Evolutionary conservation across 2,888 invertebrate species (phyloP).

Genomic region (Drosophila nr. fundita): DNA sequence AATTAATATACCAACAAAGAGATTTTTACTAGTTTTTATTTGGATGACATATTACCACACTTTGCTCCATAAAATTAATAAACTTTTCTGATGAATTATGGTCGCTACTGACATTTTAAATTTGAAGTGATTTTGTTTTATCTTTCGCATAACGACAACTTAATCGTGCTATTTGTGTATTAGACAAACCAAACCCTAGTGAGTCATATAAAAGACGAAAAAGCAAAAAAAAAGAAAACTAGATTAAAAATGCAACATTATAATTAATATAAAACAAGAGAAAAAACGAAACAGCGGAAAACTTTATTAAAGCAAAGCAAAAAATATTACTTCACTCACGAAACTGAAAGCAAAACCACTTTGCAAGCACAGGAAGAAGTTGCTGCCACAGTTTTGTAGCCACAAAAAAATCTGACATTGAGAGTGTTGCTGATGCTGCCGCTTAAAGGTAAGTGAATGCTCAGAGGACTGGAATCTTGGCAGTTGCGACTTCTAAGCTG

Average conservation of each 20-base stretch:
- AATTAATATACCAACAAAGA: no score
- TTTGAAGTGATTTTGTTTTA: slow-evolving; percentile 67
- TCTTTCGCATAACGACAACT: slow-evolving; percentile 39
- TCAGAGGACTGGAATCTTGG: slow-evolving; percentile 29
- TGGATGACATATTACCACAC: background rate
- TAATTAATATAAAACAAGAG: slow-evolving; percentile 54
- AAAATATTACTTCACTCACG: slow-evolving; percentile 65
- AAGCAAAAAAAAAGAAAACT: slow-evolving; percentile 19
- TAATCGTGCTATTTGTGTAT: slow-evolving; percentile 67
- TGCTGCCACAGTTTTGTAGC: slow-evolving; percentile 60
- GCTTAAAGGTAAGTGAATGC: slow-evolving; percentile 74
- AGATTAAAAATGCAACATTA: slow-evolving; percentile 60
- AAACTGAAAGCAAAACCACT: slow-evolving; percentile 63
- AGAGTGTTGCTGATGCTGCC: slow-evolving; percentile 69
- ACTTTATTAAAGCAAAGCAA: slow-evolving; percentile 55
- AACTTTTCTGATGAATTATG: slow-evolving; percentile 10
- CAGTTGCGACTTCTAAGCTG: slow-evolving; percentile 28
- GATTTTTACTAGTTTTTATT: background rate
- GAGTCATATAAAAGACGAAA: slow-evolving; percentile 45
- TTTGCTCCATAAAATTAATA: slow-evolving; percentile 8
- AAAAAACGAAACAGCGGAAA: slow-evolving; percentile 57
- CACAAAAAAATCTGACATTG: slow-evolving; percentile 66
- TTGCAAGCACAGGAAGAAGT: slow-evolving; percentile 63
- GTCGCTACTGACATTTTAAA: slow-evolving; percentile 23
- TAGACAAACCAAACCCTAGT: slow-evolving; percentile 57